Conservation (phyloP, 2,888 invertebrate species). For the Sesia apiformis region DNA sequence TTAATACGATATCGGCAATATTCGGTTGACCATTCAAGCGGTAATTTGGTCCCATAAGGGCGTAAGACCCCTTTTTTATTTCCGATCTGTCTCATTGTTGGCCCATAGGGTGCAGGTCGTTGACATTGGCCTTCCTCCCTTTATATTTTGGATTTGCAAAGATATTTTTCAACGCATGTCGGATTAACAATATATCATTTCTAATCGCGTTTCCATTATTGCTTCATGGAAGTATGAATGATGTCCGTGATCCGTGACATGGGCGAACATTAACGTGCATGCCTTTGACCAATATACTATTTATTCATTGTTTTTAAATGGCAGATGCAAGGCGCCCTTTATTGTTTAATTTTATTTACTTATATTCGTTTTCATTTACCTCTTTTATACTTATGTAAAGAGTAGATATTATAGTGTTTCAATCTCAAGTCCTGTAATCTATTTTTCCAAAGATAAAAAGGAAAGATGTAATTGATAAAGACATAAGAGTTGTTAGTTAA, state of each 20-base stretch:
- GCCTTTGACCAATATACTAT: conserved; percentile 10
- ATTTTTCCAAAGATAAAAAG: no score
- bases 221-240: conserved; percentile 9
- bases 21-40: conserved; percentile 49
- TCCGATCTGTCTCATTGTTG: conserved; percentile 53
- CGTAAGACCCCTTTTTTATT: conserved; percentile 57
- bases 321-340: neutral
- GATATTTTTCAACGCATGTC: conserved; percentile 54
- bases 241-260: conserved; percentile 26
- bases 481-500: neutral
- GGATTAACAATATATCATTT: conserved; percentile 58
- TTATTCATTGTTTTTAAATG: neutral
- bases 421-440: no score
- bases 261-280: conserved; percentile 21
- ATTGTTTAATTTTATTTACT: neutral
- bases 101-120: conserved; percentile 60
- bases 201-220: conserved; percentile 38
- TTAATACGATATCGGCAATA: conserved; percentile 26
- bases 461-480: no score
- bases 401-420: no score
- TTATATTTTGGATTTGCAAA: conserved; percentile 52
- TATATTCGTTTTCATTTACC: no score
- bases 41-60: conserved; percentile 60
- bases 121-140: conserved; percentile 68
- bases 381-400: no score